Evolutionary conservation across 1,140 invertebrate genomes (phyloP).

Genomic region (Drosophila asahinai): DNA sequence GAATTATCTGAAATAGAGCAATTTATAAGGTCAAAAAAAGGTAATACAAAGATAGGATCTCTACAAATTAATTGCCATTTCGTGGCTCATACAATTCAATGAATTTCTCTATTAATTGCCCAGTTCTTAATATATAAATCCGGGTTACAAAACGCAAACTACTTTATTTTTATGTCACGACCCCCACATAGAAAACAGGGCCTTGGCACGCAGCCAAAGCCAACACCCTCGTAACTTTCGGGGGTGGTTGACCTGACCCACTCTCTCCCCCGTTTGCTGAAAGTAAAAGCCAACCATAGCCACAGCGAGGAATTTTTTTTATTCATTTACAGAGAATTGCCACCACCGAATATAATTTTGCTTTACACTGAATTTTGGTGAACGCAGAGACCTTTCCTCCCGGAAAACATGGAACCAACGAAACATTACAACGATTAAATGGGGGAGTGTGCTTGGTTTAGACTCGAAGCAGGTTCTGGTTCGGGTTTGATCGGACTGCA

Average conservation of each 20-base stretch:
- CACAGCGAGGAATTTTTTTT: not conserved
- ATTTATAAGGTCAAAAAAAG: conserved; percentile 18
- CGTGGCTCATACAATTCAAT: conserved; percentile 23
- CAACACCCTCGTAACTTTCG: conserved; percentile 1
- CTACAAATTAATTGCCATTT: conserved; percentile 24
- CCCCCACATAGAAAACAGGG: conserved; percentile 51
- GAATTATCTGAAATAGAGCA: conserved; percentile 76
- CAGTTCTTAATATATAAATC: conserved; percentile 21
- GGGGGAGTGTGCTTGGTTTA: no score
- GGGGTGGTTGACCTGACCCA: conserved; percentile 45
- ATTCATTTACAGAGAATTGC: not conserved
- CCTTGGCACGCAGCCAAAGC: conserved; percentile 72
- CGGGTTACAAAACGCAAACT: conserved; percentile 36
- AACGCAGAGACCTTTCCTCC: not conserved
- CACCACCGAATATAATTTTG: not conserved
- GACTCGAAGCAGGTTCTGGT: no score
- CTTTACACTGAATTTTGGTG: conserved; percentile 2
- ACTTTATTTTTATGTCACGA: conserved; percentile 41
- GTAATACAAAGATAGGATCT: conserved; percentile 20
- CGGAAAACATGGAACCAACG: no score
- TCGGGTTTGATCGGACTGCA: no score
- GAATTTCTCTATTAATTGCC: conserved; percentile 50
- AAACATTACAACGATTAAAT: no score
- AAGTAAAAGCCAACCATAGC: conserved; percentile 24
- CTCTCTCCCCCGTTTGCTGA: conserved; percentile 13